Conservation (phyloP, 2,113 vertebrate genomes). For the Triplophysa tibetana region DNA sequence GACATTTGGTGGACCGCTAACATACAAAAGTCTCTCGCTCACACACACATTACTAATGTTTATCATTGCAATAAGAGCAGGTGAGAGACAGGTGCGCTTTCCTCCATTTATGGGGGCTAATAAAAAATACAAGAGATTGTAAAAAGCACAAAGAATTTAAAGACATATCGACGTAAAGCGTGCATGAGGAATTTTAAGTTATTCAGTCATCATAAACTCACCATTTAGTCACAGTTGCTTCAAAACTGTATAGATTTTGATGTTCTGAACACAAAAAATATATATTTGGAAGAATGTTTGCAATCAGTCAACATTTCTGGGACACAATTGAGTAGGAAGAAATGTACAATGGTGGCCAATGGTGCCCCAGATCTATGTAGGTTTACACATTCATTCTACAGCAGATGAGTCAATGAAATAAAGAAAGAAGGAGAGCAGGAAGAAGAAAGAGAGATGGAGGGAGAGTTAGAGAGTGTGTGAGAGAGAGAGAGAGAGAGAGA, state of each 20-base stretch:
- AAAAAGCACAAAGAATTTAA: constrained; percentile 25
- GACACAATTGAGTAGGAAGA: too few species aligned
- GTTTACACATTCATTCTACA: neutral
- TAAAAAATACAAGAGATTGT: constrained; percentile 39
- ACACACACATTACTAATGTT: constrained; percentile 22
- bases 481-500: constrained; percentile 51
- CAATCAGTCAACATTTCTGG: too few species aligned
- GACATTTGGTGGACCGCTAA: constrained; percentile 16
- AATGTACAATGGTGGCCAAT: too few species aligned
- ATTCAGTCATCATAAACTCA: too few species aligned
- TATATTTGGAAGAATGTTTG: too few species aligned
- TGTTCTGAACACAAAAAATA: too few species aligned
- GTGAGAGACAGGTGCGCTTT: constrained; percentile 27
- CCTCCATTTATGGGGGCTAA: constrained; percentile 33
- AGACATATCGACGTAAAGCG: neutral
- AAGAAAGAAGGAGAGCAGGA: neutral
- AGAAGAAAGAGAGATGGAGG: constrained; percentile 42
- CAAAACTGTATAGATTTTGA: too few species aligned
- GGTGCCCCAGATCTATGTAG: too few species aligned
- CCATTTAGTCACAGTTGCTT: too few species aligned
- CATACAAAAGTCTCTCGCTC: constrained; percentile 8
- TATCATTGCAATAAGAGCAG: constrained; percentile 33
- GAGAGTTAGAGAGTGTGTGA: constrained; percentile 55
- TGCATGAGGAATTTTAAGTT: neutral
- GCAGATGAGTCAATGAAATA: neutral